Conservation (phyloP, 2,113 vertebrate genomes). For the Hucho hucho region DNA sequence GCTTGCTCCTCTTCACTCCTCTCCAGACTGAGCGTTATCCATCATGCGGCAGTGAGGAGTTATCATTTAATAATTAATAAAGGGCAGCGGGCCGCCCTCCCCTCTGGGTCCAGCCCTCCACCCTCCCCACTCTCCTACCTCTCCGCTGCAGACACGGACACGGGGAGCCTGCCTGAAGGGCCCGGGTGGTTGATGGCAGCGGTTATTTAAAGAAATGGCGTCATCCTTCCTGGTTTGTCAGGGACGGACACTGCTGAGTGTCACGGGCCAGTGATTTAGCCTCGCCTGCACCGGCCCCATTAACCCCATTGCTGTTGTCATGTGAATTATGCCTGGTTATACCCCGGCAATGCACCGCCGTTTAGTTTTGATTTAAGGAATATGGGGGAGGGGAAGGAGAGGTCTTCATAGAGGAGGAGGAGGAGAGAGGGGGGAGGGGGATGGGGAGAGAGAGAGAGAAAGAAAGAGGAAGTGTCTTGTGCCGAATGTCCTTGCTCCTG, state of each 20-base stretch:
- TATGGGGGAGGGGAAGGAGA: neutral
- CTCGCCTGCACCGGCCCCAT: conserved; percentile 41
- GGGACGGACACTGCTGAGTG: conserved; percentile 42
- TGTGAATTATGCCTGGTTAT: conserved; percentile 38
- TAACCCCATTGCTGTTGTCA: conserved; percentile 47
- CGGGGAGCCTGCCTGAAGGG: conserved; percentile 14
- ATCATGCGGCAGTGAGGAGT: conserved; percentile 64
- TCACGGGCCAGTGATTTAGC: conserved; percentile 63
- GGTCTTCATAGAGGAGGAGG: no score
- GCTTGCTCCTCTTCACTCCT: no score
- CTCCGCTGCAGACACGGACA: no score
- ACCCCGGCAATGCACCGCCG: no score
- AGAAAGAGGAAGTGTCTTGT: neutral
- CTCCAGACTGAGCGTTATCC: conserved; percentile 42
- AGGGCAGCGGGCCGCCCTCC: conserved; percentile 64
- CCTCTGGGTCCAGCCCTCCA: conserved; percentile 4
- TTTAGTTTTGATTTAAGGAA: no score
- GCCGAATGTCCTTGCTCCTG: conserved; percentile 12
- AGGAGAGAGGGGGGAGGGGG: neutral
- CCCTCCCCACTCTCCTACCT: no score
- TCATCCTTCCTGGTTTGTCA: conserved; percentile 59
- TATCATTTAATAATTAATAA: conserved; percentile 85
- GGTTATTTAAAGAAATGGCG: conserved; percentile 70
- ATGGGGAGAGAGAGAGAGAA: neutral
- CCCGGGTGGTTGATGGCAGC: neutral